A percentile compares a stretch with the other conserved stretches of the same genome.
These are phyloP conservation scores for Acipenser transmontanus DNA, from an alignment of 2,797 vertebrate genomes.

Conservation along the genomic window DNA sequence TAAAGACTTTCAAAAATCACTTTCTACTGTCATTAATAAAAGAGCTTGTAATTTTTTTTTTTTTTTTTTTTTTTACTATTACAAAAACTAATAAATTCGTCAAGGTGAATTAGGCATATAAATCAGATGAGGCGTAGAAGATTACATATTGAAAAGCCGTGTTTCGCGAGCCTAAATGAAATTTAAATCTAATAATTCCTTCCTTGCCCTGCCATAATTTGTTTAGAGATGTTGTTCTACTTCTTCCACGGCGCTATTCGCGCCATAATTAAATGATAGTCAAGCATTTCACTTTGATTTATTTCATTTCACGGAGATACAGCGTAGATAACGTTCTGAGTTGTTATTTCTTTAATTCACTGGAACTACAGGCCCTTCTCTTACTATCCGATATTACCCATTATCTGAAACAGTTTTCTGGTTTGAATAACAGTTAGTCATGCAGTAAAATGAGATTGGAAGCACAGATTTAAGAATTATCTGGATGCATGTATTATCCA, in stretches of 20 bases:
- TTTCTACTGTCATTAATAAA: slow-evolving; percentile 63
- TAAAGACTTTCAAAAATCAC: slow-evolving; percentile 60
- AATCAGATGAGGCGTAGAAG: slow-evolving; percentile 70
- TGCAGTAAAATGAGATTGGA: no score
- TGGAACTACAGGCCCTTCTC: slow-evolving; percentile 48
- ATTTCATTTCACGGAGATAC: slow-evolving; percentile 64
- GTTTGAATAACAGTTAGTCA: no score
- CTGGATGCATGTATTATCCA: no score
- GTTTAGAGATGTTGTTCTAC: slow-evolving; percentile 76
- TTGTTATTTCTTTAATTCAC: slow-evolving; percentile 25
- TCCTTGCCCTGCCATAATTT: slow-evolving; percentile 68
- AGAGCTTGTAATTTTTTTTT: slow-evolving; percentile 39
- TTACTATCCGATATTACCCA: not conserved
- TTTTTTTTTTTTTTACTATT: slow-evolving; percentile 66
- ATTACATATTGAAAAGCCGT: slow-evolving; percentile 69
- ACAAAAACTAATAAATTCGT: slow-evolving; percentile 76
- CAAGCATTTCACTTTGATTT: slow-evolving; percentile 78
- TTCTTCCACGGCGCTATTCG: slow-evolving; percentile 64
- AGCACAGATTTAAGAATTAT: no score
- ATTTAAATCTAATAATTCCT: slow-evolving; percentile 79
- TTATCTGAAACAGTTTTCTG: no score
- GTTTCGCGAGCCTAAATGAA: slow-evolving; percentile 75
- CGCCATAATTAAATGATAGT: slow-evolving; percentile 73
- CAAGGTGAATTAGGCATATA: slow-evolving; percentile 71
- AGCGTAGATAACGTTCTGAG: slow-evolving; percentile 57